These are phyloP conservation scores for Gastrophryne carolinensis DNA, from an alignment of 2,797 vertebrate species.

Conservation along the genomic window DNA sequence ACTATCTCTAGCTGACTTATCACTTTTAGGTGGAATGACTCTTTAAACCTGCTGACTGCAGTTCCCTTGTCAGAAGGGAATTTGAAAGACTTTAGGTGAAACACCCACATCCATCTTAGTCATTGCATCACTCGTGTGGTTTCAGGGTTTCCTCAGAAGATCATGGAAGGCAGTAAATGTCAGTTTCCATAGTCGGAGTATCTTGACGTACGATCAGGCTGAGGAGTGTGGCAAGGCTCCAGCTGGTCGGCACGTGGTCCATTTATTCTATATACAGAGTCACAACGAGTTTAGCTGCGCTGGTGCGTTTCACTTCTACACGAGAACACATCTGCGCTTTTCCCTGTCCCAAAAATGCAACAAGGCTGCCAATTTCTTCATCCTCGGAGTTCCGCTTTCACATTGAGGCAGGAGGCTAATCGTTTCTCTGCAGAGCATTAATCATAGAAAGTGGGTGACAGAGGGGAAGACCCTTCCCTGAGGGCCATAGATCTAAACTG, in stretches of 20 bases:
- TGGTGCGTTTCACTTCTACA: constrained; percentile 42
- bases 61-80: not conserved
- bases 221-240: not conserved
- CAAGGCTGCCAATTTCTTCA: constrained; percentile 15
- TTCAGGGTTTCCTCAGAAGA: constrained; percentile 22
- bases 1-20: too few species aligned
- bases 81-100: not conserved
- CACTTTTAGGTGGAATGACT: too few species aligned
- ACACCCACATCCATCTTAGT: not conserved
- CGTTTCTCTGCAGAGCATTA: not conserved
- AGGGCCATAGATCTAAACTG: not conserved
- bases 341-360: constrained; percentile 1
- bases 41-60: not conserved
- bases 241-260: not conserved
- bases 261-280: not conserved
- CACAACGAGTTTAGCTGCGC: not conserved
- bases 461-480: constrained; percentile 15
- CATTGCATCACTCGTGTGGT: constrained; percentile 3
- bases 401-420: not conserved
- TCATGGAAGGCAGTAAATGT: not conserved
- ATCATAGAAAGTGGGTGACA: constrained; percentile 20
- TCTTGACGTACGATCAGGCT: constrained; percentile 28
- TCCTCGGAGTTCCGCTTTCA: constrained; percentile 29
- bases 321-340: constrained; percentile 21
- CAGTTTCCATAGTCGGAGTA: not conserved